Conservation (phyloP, 1,140 invertebrate genomes). For the Drosophila nebulosa region DNA sequence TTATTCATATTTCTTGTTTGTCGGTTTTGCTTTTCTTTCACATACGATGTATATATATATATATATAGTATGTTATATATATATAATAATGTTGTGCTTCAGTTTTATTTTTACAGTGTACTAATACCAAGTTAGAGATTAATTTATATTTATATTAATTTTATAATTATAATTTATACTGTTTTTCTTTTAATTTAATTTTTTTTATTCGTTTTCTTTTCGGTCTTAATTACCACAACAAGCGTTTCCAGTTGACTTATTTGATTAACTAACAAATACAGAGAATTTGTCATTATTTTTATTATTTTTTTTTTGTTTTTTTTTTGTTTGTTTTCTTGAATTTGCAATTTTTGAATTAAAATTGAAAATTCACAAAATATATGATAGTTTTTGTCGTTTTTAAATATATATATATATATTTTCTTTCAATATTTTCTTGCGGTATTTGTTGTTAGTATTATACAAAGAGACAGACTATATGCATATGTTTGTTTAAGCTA, state of each 20-base stretch:
- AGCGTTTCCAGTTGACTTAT: constrained; percentile 78
- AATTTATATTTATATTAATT: constrained; percentile 1
- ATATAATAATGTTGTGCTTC: constrained; percentile 51
- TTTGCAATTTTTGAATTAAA: not conserved
- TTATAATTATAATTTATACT: constrained; percentile 24
- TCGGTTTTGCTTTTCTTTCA: constrained; percentile 25
- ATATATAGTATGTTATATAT: constrained; percentile 41
- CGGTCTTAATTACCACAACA: constrained; percentile 71
- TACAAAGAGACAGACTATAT: constrained; percentile 67
- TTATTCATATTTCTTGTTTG: constrained; percentile 27
- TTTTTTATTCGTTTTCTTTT: constrained; percentile 26
- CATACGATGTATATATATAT: constrained; percentile 36
- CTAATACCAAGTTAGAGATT: constrained; percentile 6
- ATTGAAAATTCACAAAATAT: not conserved
- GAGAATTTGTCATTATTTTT: not conserved
- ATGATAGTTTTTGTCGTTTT: not conserved
- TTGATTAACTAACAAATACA: constrained; percentile 69
- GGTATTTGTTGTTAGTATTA: constrained; percentile 39
- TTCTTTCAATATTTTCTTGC: constrained; percentile 4
- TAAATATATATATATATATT: constrained; percentile 23
- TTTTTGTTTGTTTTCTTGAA: not conserved
- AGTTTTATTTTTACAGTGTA: constrained; percentile 37
- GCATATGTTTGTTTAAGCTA: constrained; percentile 61
- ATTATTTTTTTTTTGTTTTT: not conserved
- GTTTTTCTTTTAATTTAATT: constrained; percentile 37